phyloP scores from a whole-genome alignment of 2,888 invertebrate species.

The Helobdella robusta region DNA sequence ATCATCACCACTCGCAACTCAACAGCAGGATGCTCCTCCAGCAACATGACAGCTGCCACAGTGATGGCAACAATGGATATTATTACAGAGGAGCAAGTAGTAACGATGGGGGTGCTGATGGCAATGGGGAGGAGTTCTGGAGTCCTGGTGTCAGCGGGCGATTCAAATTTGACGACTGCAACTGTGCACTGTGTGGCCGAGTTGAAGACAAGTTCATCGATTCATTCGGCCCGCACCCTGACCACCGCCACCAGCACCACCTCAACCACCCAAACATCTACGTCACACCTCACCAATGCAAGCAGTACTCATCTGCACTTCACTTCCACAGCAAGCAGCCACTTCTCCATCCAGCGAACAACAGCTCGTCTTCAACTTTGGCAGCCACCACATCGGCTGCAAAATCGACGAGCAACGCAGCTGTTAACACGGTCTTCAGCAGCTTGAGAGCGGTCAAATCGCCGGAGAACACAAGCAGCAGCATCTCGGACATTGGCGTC shows the following conservation, averaged over 20 bases:
- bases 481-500: conserved; percentile 72
- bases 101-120: too few species aligned
- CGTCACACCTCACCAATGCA: neutral
- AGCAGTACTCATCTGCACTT: neutral
- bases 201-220: too few species aligned
- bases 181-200: neutral
- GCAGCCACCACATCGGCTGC: neutral
- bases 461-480: conserved; percentile 21
- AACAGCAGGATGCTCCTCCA: neutral
- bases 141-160: neutral
- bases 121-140: too few species aligned
- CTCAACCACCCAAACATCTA: neutral
- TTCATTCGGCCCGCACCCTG: neutral
- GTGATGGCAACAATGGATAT: too few species aligned
- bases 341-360: conserved; percentile 6
- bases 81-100: too few species aligned
- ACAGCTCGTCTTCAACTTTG: neutral
- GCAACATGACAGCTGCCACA: neutral
- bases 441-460: conserved; percentile 14
- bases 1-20: neutral
- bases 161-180: neutral
- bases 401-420: conserved; percentile 16
- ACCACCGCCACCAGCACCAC: neutral
- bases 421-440: conserved; percentile 21
- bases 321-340: neutral